These are phyloP conservation scores for Thymelicus lineola DNA, from an alignment of 2,888 invertebrate genomes.

Conservation along the genomic window DNA sequence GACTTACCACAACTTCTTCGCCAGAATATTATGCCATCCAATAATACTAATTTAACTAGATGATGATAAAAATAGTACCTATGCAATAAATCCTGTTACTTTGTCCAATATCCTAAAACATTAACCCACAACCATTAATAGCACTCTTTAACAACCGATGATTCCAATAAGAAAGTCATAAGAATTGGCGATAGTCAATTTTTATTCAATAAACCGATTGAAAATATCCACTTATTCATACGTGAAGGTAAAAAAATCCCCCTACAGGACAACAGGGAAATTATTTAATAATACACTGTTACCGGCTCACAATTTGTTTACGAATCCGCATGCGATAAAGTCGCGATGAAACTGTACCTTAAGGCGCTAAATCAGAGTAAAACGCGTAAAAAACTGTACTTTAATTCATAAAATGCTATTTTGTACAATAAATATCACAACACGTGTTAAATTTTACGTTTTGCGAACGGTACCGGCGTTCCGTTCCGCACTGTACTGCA, in stretches of 20 bases:
- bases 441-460: constrained; percentile 23
- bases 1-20: constrained; percentile 14
- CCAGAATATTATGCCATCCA: neutral
- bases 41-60: neutral
- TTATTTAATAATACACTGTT: neutral
- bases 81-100: too few relatives aligned
- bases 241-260: neutral
- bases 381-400: neutral
- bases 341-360: neutral
- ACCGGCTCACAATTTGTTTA: constrained; percentile 6
- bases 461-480: constrained; percentile 15
- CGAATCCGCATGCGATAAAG: neutral
- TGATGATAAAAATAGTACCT: too few relatives aligned
- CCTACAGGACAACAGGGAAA: constrained; percentile 4
- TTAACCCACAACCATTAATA: neutral
- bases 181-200: neutral
- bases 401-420: constrained; percentile 20
- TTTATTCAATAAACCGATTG: neutral
- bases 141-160: neutral
- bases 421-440: constrained; percentile 23
- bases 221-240: neutral
- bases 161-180: constrained; percentile 16
- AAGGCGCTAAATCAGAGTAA: neutral
- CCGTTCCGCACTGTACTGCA: constrained; percentile 20
- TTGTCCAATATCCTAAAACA: neutral